phyloP scores from a whole-genome alignment of 1,140 invertebrate genomes.

The Drosophila pseudoobscura region DNA sequence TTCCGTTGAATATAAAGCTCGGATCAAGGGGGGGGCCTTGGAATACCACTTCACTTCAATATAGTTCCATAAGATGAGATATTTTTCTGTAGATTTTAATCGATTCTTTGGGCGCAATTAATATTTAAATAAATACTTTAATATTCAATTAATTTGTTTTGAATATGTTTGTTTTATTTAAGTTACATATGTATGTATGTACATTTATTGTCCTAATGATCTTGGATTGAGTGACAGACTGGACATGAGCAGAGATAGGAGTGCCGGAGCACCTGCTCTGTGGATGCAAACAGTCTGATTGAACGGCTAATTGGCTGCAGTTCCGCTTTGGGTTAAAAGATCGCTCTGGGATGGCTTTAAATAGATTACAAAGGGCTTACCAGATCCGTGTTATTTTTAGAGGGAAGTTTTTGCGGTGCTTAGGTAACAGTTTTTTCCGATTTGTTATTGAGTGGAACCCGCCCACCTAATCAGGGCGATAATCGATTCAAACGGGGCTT shows the following conservation, averaged over 20 bases:
- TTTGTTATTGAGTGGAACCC: conserved; percentile 42
- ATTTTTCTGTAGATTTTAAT: too few relatives aligned
- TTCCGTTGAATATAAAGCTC: not conserved
- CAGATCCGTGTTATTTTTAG: conserved; percentile 55
- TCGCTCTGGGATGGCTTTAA: conserved; percentile 25
- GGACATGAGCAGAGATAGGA: too few relatives aligned
- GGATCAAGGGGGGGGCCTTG: too few relatives aligned
- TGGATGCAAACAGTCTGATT: conserved; percentile 17
- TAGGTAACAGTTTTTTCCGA: conserved; percentile 9
- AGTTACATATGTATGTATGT: too few relatives aligned
- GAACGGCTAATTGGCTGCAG: conserved; percentile 22
- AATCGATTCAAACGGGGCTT: conserved; percentile 9
- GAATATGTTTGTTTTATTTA: too few relatives aligned
- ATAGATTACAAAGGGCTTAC: conserved; percentile 26
- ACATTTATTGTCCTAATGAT: too few relatives aligned
- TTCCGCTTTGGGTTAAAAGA: conserved; percentile 33
- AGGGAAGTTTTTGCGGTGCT: conserved; percentile 24
- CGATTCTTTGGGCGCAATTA: too few relatives aligned
- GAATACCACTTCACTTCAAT: too few relatives aligned
- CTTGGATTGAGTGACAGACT: too few relatives aligned
- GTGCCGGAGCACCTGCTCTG: not conserved
- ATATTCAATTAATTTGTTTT: too few relatives aligned
- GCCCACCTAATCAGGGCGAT: conserved; percentile 52
- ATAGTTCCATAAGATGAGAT: too few relatives aligned
- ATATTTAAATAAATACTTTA: too few relatives aligned